Evolutionary conservation across 2,113 vertebrate genomes (phyloP), one percentile per base, ranked within the genome.

Genomic region (Noctilio leporinus): DNA sequence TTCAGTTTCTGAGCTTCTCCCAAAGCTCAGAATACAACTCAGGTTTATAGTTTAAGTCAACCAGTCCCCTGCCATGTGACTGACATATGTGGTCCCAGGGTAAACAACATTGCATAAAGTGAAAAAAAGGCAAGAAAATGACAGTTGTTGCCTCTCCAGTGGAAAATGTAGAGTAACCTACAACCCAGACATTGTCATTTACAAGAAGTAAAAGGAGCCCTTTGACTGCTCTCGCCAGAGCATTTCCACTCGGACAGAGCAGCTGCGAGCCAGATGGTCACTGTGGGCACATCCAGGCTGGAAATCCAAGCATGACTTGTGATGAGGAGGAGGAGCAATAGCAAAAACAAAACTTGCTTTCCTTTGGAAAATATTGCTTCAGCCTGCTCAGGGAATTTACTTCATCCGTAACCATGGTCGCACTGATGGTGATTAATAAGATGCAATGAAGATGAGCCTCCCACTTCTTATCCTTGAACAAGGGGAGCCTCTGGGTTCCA

Each of bases 341-440:
- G 40, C 15, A 97, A 94, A 94, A 94, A 92, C 77, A 86, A 89
- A 95, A 89, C 59, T 93, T 93, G 88, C 89, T 90, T 96, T 94
- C 57, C 28, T 86, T 94, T 78, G 95, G 96, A 97, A 98, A 97
- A 95, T 93, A 97, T 95, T 97, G 89, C 86, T 88, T 97, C 96
- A 97, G 91, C 75, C 94, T 95, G 88, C 91, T 59, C 45, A 92
- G 86, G 75, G 90, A 96, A 94, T 89, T 96, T 83, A 97, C 76
- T 85, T 97, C 96, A 95, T 96, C 92, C 72, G 91, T 65, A 95
- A 95, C 94, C 86, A 35, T 85, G 86, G 64, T 84, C 47, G 55
- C 47, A 51, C 4, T 69, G 51, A 62, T 28, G 57, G 16, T 77
- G 78, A 95, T 95, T 91, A 96, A 40, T 30, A 83, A 86, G 51